Base-by-base conservation (phyloP, 2,797 vertebrate genomes). In the Muscicapa comitata region DNA sequence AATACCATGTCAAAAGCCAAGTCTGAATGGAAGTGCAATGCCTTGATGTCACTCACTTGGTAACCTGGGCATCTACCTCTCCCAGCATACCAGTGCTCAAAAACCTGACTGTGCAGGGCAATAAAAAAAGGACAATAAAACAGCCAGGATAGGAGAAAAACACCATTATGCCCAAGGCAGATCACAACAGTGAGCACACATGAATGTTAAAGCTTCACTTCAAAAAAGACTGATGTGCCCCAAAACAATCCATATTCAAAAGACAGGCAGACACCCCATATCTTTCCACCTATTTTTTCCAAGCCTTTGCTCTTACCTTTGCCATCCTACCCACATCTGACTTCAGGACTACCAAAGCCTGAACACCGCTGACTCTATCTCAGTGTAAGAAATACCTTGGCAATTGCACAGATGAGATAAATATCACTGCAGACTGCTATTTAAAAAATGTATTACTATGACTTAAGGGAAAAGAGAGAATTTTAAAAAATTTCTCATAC, bases 351-450 rank as follows among this genome's bases (percentile, higher is more conserved):
- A 20, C 50, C 48, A 68, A 67, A 75, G 25, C 48, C 50, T 81
- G 53, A 76, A 43, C 1, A 20, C 28, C 3, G 2, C 35, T 71
- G 85, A 67, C 37, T 47, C 35, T 37, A 78, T 78, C 43, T 83
- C 68, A 66, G 29, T 20, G 53, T 40, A 74, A 86, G 45, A 76
- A 82, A 65, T 38, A 94, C 58, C 62, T 78, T 84, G 67, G 45
- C 68, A 93, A 94, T 47, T 16, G 43, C 61, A 88, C 19, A 71
- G 47, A 83, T 38, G 57, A 92, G 31, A 55, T 42, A 62, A 90
- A 51, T 80, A 88, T 33, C 62, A 88, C 38, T 19, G 55, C 50
- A 86, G 62, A 63, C 18, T 66, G 88, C 40, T 73, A 81, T 90
- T 86, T 47, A 33, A 90, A 93, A 93, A 88, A 83, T 7, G 33